Evolutionary conservation across 2,888 invertebrate species (phyloP), one percentile per base, ranked within the genome.

Genomic region (Mythimna pallens): DNA sequence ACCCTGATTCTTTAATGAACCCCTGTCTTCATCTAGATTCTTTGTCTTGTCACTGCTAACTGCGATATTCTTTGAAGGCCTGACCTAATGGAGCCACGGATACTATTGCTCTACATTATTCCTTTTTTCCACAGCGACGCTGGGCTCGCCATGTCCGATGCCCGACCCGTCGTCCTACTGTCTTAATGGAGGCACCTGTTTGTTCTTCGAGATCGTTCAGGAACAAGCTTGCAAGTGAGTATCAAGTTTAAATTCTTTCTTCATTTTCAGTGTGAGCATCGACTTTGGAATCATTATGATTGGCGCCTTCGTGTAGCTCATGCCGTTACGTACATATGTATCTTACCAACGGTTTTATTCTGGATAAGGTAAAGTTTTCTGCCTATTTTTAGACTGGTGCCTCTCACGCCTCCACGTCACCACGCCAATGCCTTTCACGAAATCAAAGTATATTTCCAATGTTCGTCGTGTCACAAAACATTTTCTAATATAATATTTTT

Each of bases 191-290:
- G 99, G 98, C 92, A 98, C 98, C 85, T 99, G 99, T 96, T 97
- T 97, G 93, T 98, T 97, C 95, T 98, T 98, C 95, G 97, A 97
- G 93, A 97, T 97, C 89, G 97, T 98, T 90, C 97, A 97, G 92
- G 98, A 98, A 96, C 97, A 97, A 93, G 98, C 98, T 93, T 99
- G 99, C 98, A 98, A 97, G 98, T 99, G 96, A 98, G 98, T 97
- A 54, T 36, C 1, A 20, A 50, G 12, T 54, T 58, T 10, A 4
- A 40, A 52, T 78, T 22, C 9, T 40, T 14, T 57, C 12, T 58
- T 58, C 17, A 0, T 20, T 58, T 58, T 36, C n/a, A 36, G 34
- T 59, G 5, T 34, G 30, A 30, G 3, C 9, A 10, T 17, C 8
- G 14, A 20, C 30, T 14, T 30, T 22, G 50, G 20, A 9, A 12